A percentile compares a stretch with the other conserved stretches of the same genome.
These are phyloP conservation scores for Panthera leo DNA, from an alignment of 2,113 vertebrate genomes.

Conservation along the genomic window DNA sequence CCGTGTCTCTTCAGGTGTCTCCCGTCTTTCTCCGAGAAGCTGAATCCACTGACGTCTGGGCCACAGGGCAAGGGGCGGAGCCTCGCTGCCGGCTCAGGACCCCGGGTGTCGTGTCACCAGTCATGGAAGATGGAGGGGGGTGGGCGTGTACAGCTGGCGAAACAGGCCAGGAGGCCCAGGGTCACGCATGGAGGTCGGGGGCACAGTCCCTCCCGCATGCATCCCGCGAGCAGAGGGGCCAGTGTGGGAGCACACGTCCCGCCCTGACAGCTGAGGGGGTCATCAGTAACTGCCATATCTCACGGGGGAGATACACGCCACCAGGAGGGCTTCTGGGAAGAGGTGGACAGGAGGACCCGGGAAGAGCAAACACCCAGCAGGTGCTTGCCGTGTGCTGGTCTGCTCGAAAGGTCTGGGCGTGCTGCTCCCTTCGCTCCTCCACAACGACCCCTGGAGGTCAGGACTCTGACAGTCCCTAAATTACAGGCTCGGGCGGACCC, in stretches of 20 bases:
- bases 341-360: neutral
- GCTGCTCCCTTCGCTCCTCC: neutral
- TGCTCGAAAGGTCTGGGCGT: fast-evolving
- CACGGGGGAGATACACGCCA: neutral
- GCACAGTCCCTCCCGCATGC: too few relatives aligned
- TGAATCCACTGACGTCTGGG: neutral
- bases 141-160: neutral
- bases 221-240: neutral
- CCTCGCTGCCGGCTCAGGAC: neutral
- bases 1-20: neutral
- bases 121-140: neutral
- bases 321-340: neutral
- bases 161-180: neutral
- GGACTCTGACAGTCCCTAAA: neutral
- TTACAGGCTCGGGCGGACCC: fast-evolving
- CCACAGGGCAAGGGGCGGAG: fast-evolving
- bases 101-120: fast-evolving
- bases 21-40: neutral
- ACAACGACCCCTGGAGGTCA: neutral
- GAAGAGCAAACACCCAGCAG: fast-evolving
- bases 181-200: fast-evolving
- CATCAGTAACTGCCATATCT: neutral
- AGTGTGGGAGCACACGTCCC: too few relatives aligned
- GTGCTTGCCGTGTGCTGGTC: fast-evolving
- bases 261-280: neutral